Evolutionary conservation across 2,113 vertebrate species (phyloP), one percentile per base, ranked within the genome.

Genomic region (Corvus cornix): DNA sequence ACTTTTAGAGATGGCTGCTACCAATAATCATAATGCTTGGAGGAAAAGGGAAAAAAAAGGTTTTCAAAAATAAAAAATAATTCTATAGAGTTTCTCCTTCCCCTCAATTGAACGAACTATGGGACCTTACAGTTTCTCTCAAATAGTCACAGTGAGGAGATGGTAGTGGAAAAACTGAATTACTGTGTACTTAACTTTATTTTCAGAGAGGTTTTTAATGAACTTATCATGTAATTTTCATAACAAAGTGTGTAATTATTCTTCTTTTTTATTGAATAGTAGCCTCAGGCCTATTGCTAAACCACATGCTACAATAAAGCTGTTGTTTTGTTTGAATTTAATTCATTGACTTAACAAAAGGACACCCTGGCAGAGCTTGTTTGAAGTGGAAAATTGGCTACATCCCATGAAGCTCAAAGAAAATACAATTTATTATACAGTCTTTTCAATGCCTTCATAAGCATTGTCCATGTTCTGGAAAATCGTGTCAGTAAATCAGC

Each of bases 141-240:
- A 75, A 51, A 59, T 62, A 81, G 63, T 89, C 90, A 87, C 44
- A 91, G 68, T 62, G 11, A 80, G 58, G 52, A 96, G 82, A 75
- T 79, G 49, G 62, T 80, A 91, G 84, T 79, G 83, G 91, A 92
- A 97, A 97, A 97, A 91, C 51, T 75, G 51, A 96, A 93, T 60
- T 83, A 90, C 70, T 9, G 9, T 74, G 39, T 93, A 87, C 79
- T 97, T 91, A 90, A 84, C 58, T 88, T 89, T 79, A 78, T 91
- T 96, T 94, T 91, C 66, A 83, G 35, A 87, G 84, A 84, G 35
- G 33, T 85, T 89, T 85, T 66, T 94, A 91, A 94, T 94, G 77
- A 97, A 95, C 41, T 85, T 94, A 89, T 70, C 79, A 49, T 93
- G 56, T 77, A 89, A 89, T 96, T 97, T 97, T 93, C 78, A 79